These are phyloP conservation scores for Penaeus japonicus DNA, from an alignment of 1,140 invertebrate species.

Conservation along the genomic window DNA sequence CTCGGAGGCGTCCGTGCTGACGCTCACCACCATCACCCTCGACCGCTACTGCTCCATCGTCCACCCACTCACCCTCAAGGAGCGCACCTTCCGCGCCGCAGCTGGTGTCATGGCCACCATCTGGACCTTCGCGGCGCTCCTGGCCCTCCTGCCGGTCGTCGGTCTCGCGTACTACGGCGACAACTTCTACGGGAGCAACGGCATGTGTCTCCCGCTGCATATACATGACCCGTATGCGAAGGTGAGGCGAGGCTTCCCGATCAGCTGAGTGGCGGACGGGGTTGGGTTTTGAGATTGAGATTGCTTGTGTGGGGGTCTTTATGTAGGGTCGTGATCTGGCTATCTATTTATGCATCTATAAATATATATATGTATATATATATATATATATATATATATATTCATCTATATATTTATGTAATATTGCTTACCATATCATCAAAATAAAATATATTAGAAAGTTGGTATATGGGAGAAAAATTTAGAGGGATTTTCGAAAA, in stretches of 20 bases:
- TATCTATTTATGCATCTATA: too few species aligned
- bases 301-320: background rate
- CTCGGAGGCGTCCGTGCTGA: slow-evolving; percentile 38
- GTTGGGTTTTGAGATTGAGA: too few species aligned
- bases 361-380: too few species aligned
- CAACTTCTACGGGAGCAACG: slow-evolving; percentile 75
- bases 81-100: background rate
- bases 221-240: slow-evolving; percentile 74
- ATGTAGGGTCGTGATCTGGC: too few species aligned
- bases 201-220: slow-evolving; percentile 78
- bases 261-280: background rate
- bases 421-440: too few species aligned
- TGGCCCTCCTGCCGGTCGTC: slow-evolving; percentile 11
- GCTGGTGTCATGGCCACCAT: slow-evolving; percentile 19
- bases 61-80: slow-evolving; percentile 37
- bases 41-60: slow-evolving; percentile 49
- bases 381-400: too few species aligned
- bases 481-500: too few species aligned
- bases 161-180: slow-evolving; percentile 32
- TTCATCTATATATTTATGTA: too few species aligned
- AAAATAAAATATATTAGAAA: too few species aligned
- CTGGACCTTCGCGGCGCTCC: slow-evolving; percentile 19
- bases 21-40: slow-evolving; percentile 46
- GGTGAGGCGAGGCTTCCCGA: too few species aligned
- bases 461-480: too few species aligned